Percentiles rank a stretch among this genome's conserved stretches.
These are phyloP conservation scores for Sycophila texana DNA, from an alignment of 2,888 invertebrate genomes.

Conservation along the genomic window DNA sequence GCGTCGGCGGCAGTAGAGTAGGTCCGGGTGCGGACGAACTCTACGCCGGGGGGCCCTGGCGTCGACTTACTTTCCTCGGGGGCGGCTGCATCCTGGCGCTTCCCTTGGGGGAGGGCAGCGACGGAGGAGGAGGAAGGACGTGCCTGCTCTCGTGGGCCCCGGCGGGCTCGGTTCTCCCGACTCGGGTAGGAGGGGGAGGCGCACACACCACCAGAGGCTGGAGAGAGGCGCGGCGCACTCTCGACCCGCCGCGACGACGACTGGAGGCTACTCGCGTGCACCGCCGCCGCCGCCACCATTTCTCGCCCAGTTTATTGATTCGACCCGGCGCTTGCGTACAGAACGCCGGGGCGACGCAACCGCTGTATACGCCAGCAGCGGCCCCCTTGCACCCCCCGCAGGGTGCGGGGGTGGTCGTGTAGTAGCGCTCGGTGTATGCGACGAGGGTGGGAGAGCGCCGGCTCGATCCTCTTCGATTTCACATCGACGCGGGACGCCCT, in stretches of 20 bases:
- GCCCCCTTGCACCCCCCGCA: not conserved
- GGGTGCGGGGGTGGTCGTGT: no score
- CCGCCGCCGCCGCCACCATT: slow-evolving; percentile 70
- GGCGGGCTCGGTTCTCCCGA: not conserved
- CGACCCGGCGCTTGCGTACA: slow-evolving; percentile 71
- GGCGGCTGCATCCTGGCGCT: slow-evolving; percentile 85
- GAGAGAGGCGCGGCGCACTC: slow-evolving; percentile 64
- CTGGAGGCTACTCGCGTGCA: not conserved
- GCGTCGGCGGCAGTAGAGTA: slow-evolving; percentile 32
- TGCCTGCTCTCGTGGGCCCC: not conserved
- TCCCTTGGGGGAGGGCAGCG: not conserved
- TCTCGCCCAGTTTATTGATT: slow-evolving; percentile 71
- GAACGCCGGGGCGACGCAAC: slow-evolving; percentile 7
- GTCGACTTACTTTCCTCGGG: slow-evolving; percentile 86
- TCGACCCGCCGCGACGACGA: slow-evolving; percentile 59
- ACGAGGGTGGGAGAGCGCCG: not conserved
- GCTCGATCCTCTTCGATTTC: not conserved
- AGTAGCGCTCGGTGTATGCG: no score
- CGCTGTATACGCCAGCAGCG: not conserved
- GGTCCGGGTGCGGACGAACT: slow-evolving; percentile 23
- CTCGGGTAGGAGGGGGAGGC: not conserved
- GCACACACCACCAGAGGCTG: slow-evolving; percentile 18
- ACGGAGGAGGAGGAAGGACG: not conserved
- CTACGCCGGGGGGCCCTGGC: not conserved
- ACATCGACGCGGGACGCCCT: no score